Percentiles rank a stretch among this genome's conserved stretches.
Evolutionary conservation across 2,888 invertebrate genomes (phyloP).

Genomic region (Caenorhabditis sinica): DNA sequence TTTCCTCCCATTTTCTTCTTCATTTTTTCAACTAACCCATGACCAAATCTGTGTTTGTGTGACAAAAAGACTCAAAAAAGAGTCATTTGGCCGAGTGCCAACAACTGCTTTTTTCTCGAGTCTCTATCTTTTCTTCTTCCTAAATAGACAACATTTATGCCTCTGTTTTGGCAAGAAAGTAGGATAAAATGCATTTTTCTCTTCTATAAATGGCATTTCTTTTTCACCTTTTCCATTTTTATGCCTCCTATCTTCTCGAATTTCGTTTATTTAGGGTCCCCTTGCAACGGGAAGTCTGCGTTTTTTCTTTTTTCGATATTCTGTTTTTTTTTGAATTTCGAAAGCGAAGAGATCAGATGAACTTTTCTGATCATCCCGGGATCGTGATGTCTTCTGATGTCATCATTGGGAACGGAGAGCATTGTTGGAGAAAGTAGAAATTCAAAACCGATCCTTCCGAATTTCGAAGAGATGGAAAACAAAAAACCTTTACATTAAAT

Average conservation of each 20-base stretch:
- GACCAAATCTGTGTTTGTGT: conserved; percentile 55
- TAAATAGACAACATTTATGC: conserved; percentile 49
- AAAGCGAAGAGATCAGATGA: conserved; percentile 7
- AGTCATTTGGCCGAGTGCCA: conserved; percentile 62
- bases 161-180: conserved; percentile 47
- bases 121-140: conserved; percentile 37
- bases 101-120: conserved; percentile 48
- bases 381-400: not conserved
- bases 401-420: not conserved
- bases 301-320: conserved; percentile 44
- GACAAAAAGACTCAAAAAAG: conserved; percentile 57
- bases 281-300: conserved; percentile 14
- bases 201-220: conserved; percentile 38
- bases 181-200: conserved; percentile 28
- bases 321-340: conserved; percentile 28
- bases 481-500: no score
- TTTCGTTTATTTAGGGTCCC: conserved; percentile 56
- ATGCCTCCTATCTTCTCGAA: conserved; percentile 50
- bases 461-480: no score
- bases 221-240: conserved; percentile 33
- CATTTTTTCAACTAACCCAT: conserved; percentile 51
- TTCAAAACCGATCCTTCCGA: no score
- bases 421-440: no score
- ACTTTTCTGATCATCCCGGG: not conserved
- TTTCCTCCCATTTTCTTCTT: conserved; percentile 16